Base-by-base conservation (phyloP, 1,140 invertebrate genomes). In the Oncopodura yosiiana region DNA sequence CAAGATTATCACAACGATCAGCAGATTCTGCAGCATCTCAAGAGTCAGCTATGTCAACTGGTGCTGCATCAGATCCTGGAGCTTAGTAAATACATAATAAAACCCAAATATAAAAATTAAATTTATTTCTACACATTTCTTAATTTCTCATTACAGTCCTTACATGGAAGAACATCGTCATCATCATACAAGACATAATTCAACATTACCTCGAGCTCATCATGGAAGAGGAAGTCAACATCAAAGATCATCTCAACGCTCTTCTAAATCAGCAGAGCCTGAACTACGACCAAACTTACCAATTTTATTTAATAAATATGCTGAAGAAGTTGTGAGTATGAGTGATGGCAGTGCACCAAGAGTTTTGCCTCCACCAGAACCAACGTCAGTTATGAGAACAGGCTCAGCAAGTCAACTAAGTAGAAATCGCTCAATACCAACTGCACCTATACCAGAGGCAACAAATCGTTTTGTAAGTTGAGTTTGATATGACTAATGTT, bases 271-370 rank as follows among this genome's bases (percentile, higher is more conserved):
- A 21, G 56, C 49, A 19, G 58, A 64, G 26, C 53, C 45, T 12
- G 60, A 60, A 41, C 11, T 58, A 0, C 16, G 57, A 21, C 36
- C 49, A 21, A 75, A 75, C 49, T 75, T 75, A 3, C 77, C 81
- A 1, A 78, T 84, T n/a, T 71, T 82, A 21, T 82, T 77, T 63
- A 84, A 85, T 62, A 80, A 77, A 63, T 84, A 84, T 65, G 82
- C 80, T 0, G 65, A 82, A 37, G 60, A 61, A 24, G 26, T 36
- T 44, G 36, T 52, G 24, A 27, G 14, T 12, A 34, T 9, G 30
- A 26, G 19, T 16, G 29, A 32, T n/a, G 27, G 19, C 29, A 36
- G 6, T 21, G 14, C 21, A 34, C 12, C 14, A 16, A n/a, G n/a
- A n/a, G n/a, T n/a, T n/a, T n/a, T n/a, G n/a, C n/a, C n/a, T n/a